Base-by-base conservation (phyloP, 2,888 invertebrate species). In the Spisula solida region DNA sequence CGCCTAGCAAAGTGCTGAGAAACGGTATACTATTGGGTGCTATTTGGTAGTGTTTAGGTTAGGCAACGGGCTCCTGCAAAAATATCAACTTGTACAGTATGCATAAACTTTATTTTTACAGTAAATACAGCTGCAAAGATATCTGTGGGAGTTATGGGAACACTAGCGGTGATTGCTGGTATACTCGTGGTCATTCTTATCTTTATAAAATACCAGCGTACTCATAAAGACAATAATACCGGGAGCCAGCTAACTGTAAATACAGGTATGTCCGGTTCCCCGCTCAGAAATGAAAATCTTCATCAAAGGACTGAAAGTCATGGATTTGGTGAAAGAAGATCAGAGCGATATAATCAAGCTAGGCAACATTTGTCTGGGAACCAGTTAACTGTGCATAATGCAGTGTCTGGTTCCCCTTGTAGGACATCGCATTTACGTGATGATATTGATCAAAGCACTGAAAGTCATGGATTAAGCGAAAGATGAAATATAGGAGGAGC, bases 61-160 rank as follows among this genome's bases (percentile, higher is more conserved):
- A n/a, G n/a, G n/a, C n/a, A n/a, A n/a, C n/a, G n/a, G n/a, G n/a
- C n/a, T n/a, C n/a, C n/a, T n/a, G n/a, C n/a, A n/a, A n/a, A n/a
- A n/a, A n/a, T n/a, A n/a, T n/a, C n/a, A n/a, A n/a, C n/a, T n/a
- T n/a, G n/a, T n/a, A n/a, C n/a, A n/a, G n/a, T n/a, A n/a, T n/a
- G n/a, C n/a, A n/a, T n/a, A n/a, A n/a, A n/a, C 8, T 41, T 41
- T 41, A 41, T 41, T 41, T 41, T 41, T 90, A 16, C 88, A 93
- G 93, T 93, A 78, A 93, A 92, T 85, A 83, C 85, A 47, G 88
- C 91, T 25, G 91, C 90, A 0, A 88, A 90, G 82, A 91, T 92
- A 75, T 90, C 93, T 10, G 84, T 93, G 18, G 91, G 93, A 18
- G 88, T 93, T 25, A 89, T 90, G 89, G 85, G 88, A 31, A 90